phyloP scores from a whole-genome alignment of 2,888 invertebrate genomes.

The Drosophila paramelanica region DNA sequence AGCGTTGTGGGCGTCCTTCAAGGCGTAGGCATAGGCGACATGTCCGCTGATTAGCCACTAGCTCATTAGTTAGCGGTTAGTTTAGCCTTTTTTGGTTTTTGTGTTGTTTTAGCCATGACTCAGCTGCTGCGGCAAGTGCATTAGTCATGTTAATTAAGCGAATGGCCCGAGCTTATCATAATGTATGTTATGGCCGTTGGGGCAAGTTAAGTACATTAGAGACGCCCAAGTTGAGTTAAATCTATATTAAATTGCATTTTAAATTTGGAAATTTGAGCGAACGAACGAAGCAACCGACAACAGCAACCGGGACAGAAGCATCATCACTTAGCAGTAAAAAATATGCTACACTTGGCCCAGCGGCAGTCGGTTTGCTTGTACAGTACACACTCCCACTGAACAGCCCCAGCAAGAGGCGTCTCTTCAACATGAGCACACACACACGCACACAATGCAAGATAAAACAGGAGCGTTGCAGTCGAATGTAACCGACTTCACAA shows the following conservation, averaged over 20 bases:
- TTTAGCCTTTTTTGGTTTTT: constrained; percentile 19
- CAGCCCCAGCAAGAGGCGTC: constrained; percentile 25
- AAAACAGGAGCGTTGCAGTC: constrained; percentile 12
- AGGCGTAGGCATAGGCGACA: constrained; percentile 32
- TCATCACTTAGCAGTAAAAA: constrained; percentile 52
- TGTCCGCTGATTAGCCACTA: constrained; percentile 55
- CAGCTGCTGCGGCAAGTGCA: constrained; percentile 50
- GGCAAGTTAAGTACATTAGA: constrained; percentile 44
- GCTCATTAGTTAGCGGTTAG: constrained; percentile 56
- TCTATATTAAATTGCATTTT: constrained; percentile 65
- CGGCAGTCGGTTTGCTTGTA: constrained; percentile 45
- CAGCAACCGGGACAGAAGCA: constrained; percentile 17
- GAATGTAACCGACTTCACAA: no score
- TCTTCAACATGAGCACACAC: constrained; percentile 43
- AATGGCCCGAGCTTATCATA: constrained; percentile 49
- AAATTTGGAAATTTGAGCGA: constrained; percentile 20
- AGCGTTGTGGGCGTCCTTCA: constrained; percentile 12
- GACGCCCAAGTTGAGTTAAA: constrained; percentile 31
- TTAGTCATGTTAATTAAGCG: constrained; percentile 73
- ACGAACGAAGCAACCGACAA: constrained; percentile 9
- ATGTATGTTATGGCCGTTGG: constrained; percentile 30
- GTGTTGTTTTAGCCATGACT: constrained; percentile 45
- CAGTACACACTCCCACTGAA: constrained; percentile 28
- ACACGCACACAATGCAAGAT: constrained; percentile 35
- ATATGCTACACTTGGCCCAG: constrained; percentile 60